Evolutionary conservation across 1,140 invertebrate species (phyloP), one percentile per base, ranked within the genome.

Genomic region (Branchinecta lindahli): DNA sequence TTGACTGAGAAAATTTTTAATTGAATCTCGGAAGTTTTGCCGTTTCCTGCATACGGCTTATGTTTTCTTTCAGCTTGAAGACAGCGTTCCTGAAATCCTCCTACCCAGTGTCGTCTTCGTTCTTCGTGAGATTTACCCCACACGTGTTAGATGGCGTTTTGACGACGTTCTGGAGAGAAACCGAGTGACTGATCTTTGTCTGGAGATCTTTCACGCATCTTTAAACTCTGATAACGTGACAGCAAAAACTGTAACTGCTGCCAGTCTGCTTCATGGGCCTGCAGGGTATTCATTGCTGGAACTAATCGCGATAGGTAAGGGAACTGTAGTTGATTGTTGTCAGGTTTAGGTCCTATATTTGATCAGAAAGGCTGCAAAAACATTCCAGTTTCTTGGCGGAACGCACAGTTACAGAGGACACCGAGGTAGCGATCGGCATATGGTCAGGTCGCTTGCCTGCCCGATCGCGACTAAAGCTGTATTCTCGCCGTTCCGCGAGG

Each of bases 301-400:
- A 61, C 52, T 61, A 20, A 61, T 61, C 12, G 52, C 52, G 12
- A 61, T 61, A 61, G 52, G 52, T 61, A 61, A 61, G 52, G 18
- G 18, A 5, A 33, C 33, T 33, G 33, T 33, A 33, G 33, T 33
- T 33, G 2, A 5, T 5, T 33, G 5, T 5, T 33, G 33, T 33
- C 5, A 33, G 33, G 33, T 5, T 33, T 33, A 33, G 33, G 2
- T 33, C 33, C 33, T 5, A 5, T 33, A 33, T 5, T 33, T 33
- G 33, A 33, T 33, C 33, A 5, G 33, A 3, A 3, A 33, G 1
- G 33, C 5, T 33, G 1, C 33, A 33, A 33, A 33, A 33, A 33
- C 33, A 33, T 33, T 33, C 33, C 33, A 33, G 1, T 33, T 33
- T 33, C 1, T 33, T 33, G 33, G 5, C 33, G 2, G 33, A 33